Base-by-base conservation (phyloP, 2,113 vertebrate species). In the Upupa epops region DNA sequence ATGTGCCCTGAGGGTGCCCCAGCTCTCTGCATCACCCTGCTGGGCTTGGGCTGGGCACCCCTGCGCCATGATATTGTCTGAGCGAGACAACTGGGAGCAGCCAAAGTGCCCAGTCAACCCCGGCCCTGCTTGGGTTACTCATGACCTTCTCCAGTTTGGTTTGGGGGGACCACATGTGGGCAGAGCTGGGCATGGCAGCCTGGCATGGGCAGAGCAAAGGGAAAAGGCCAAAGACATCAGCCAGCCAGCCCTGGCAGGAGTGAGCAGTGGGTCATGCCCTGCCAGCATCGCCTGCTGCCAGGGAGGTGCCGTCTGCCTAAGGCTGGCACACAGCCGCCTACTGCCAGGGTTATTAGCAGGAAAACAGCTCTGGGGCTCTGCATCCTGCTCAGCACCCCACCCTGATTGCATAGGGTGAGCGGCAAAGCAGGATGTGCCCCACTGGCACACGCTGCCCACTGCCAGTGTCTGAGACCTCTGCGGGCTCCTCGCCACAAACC, bases 221-320 rank as follows among this genome's bases (percentile, higher is more conserved):
- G 15, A 42, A 24, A 5, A 2, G 1, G 61, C 59, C 7, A 45
- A 40, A 32, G 48, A 36, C 49, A 24, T 28, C 2, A 0, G 31
- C 37, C 3, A 0, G n/a, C 59, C 1, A 4, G 49, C 8, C 12
- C 40, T 1, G 19, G 72, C 28, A 18, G 46, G 59, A 21, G 11
- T 1, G 2, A 60, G 74, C 3, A 0, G 40, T 3, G 40, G 48
- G 60, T 31, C 12, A 2, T 45, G 24, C 8, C 16, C 20, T 9
- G 8, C 32, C 56, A 20, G 52, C 37, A 31, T 54, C 0, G 5
- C 46, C 74, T 13, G 29, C 55, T 26, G 59, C 48, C 5, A 2
- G 63, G 64, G 40, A 69, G 2, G 3, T 10, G 0, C 49, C 0
- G 4, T 9, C 25, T 19, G 37, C 45, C 68, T 40, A 16, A 0